Base-by-base conservation (phyloP, 2,797 vertebrate species). In the Gadopsis marmoratus region DNA sequence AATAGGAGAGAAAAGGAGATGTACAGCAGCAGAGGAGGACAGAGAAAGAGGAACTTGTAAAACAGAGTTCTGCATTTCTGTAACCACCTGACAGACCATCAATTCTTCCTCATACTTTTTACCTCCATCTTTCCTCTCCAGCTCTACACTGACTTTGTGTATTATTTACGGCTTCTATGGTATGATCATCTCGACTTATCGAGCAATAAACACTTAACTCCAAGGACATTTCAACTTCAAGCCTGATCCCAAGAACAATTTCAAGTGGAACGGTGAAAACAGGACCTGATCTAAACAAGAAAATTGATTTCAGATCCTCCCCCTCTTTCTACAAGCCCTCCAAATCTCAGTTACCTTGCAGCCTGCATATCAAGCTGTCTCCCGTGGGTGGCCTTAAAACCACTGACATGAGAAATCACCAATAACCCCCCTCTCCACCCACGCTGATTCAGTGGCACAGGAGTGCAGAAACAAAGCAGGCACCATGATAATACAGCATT, bases 381-480 rank as follows among this genome's bases (percentile, higher is more conserved):
- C 77, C 83, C 71, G 61, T 26, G 65, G 74, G 85, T 73, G 83
- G 86, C 87, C 88, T 90, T 90, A 86, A 91, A 92, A 91, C 78
- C 85, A 89, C 74, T 88, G 86, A 86, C 82, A 87, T 86, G 86
- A 90, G 78, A 93, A 91, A 93, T 88, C 74, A 68, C 83, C 86
- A 81, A 85, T 90, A 89, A 86, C 80, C 45, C 43, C 29, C 39
- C 9, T 21, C 5, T 41, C 65, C 48, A 16, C 47, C 59, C 47
- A 3, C n/a, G 9, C 62, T 69, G 85, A 80, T 80, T 86, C 82
- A 75, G 68, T 74, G 67, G 47, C 70, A 53, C 3, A 54, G 63
- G 43, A 74, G 75, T n/a, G 14, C 62, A 60, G 62, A 93, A 90
- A 91, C 89, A 86, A 90, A 84, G 81, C 86, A 86, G 48, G 37